Evolutionary conservation across 2,113 vertebrate species (phyloP), one percentile per base, ranked within the genome.

Genomic region (Ranitomeya imitator): DNA sequence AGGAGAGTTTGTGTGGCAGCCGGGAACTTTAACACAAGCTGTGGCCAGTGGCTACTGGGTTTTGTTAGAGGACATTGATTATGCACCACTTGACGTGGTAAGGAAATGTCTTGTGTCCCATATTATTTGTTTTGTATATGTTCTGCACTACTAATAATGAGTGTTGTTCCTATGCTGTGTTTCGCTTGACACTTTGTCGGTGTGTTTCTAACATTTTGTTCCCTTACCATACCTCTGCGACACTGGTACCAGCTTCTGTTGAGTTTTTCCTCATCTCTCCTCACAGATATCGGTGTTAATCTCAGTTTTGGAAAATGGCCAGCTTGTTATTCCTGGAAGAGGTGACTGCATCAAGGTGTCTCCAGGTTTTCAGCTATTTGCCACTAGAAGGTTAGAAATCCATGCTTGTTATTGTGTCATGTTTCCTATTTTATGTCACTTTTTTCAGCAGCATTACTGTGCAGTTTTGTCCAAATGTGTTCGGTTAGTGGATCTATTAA

Each of bases 1-100:
- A 2, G 98, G 98, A 83, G 98, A 99, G 93, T 99, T 99, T 91
- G 95, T 97, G 1, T 99, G 98, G 98, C 98, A 98, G 60, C 96
- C 97, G 7, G 98, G 98, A 37, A 96, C 96, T 13, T 90, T 99
- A 90, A 98, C 98, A 3, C 97, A 99, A 91, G 98, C 98, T 5
- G 97, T 97, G 0, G 95, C 96, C 31, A 96, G 94, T 85, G 98
- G 98, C 37, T 93, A 96, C 65, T 99, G 98, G 98, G 96, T 99
- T 90, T 96, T 99, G 16, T 90, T 99, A 90, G 98, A 99, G 82
- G 98, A 99, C 90, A 98, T 99, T 52, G 98, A 99, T 92, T 97
- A 99, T 77, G 98, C 98, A 15, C 96, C 98, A 83, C 93, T 99
- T 88, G 98, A 99, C 63, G 98, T 99, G 95, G 98, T 99, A 93